Conservation (phyloP, 2,888 invertebrate species). For the Leptinotarsa rubiginosa region DNA sequence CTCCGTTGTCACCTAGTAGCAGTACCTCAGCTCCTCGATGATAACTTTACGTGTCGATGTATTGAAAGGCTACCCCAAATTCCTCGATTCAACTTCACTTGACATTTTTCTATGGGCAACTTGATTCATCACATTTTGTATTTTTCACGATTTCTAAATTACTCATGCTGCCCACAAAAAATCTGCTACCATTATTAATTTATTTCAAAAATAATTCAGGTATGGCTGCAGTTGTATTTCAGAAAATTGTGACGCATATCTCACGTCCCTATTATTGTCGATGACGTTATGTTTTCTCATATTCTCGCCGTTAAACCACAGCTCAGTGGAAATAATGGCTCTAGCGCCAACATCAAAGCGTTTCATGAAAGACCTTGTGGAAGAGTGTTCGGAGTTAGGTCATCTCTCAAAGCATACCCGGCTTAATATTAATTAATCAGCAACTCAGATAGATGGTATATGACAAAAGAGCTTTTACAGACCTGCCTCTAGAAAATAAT, state of each 20-base stretch:
- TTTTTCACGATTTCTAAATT: too few species aligned
- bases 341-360: not conserved
- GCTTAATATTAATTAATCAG: not conserved
- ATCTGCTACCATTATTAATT: too few species aligned
- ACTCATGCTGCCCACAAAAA: too few species aligned
- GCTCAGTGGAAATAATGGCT: not conserved
- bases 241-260: not conserved
- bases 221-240: not conserved
- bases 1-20: too few species aligned
- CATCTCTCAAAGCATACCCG: not conserved
- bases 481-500: not conserved
- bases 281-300: not conserved
- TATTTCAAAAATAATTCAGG: too few species aligned
- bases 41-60: too few species aligned
- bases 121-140: too few species aligned
- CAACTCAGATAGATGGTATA: not conserved
- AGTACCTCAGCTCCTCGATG: too few species aligned
- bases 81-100: too few species aligned
- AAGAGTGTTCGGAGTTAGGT: not conserved
- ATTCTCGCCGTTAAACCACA: not conserved
- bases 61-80: too few species aligned
- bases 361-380: not conserved
- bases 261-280: too few species aligned
- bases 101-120: too few species aligned
- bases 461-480: conserved; percentile 2